Conservation (phyloP, 2,888 invertebrate species). For the Rhorus exstirpatorius region DNA sequence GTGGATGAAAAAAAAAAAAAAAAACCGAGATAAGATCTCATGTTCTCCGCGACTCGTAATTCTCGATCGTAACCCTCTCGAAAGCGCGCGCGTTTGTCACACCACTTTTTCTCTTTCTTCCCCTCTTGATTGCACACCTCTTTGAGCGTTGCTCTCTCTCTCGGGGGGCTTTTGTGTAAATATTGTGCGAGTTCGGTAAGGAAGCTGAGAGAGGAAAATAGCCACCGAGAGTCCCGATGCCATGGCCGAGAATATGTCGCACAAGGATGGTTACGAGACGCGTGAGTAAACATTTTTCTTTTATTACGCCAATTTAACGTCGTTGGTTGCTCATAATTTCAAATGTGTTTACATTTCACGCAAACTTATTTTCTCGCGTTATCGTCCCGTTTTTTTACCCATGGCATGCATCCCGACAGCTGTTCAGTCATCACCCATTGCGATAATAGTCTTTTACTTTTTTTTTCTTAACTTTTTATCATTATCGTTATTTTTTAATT, state of each 20-base stretch:
- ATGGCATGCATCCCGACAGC: background rate
- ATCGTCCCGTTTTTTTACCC: no score
- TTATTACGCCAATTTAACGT: background rate
- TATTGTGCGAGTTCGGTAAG: background rate
- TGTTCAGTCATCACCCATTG: background rate
- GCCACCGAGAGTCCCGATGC: no score
- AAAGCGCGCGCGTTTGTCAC: constrained; percentile 57
- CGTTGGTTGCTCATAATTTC: background rate
- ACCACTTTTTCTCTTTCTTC: constrained; percentile 6
- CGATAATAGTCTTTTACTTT: background rate
- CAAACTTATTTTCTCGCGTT: background rate
- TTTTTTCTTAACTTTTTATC: background rate
- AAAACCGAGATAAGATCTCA: constrained; percentile 40
- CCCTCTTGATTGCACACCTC: background rate
- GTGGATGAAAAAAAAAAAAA: no score
- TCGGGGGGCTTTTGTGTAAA: constrained; percentile 39
- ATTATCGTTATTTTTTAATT: background rate
- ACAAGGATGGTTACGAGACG: constrained; percentile 80
- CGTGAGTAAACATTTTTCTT: constrained; percentile 74
- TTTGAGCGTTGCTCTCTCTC: background rate
- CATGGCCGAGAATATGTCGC: constrained; percentile 80
- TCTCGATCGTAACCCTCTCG: constrained; percentile 72
- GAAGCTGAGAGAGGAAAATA: background rate
- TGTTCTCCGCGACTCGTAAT: constrained; percentile 40
- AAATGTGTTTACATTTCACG: background rate